Evolutionary conservation across 2,797 vertebrate genomes (phyloP), one percentile per base, ranked within the genome.

Genomic region (Leptoclinus maculatus): DNA sequence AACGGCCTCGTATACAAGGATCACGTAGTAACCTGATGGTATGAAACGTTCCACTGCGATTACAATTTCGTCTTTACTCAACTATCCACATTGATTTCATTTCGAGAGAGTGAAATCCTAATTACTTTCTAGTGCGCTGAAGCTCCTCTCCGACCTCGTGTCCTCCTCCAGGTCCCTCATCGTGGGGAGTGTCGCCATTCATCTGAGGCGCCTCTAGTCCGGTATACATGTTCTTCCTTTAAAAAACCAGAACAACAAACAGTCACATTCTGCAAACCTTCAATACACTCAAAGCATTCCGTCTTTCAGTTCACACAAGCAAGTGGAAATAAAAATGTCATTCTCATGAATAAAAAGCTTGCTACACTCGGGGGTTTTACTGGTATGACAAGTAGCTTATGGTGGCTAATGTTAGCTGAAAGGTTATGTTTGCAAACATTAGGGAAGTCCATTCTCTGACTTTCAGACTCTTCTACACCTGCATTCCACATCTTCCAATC

Each of bases 91-190:
- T 39, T 10, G 0, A 34, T 45, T 39, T 63, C 1, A 45, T n/a
- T 23, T 17, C 11, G 47, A 32, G 3, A 47, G 66, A 63, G 6
- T 23, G 14, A 38, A 68, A 21, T n/a, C 4, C 0, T 17, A 74
- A 87, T 89, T 85, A 99, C 98, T 92, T 96, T 89, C 95, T 97
- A 0, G 98, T 99, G 53, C 94, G 83, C 80, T 96, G 95, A 4
- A 99, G 94, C 76, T 99, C 98, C n/a, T 99, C 97, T 2, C 96
- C 95, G 7, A 98, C 97, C 0, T 95, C 90, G 0, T 99, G 97
- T 21, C 92, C 95, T 12, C 97, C 97, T 13, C 97, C 97, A 0
- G 95, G 94, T 0, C 96, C 96, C 0, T 94, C 92, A 0, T 98
- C 97, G 0, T 97, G 95, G 13, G 96, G 96, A 0, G 96, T 92